Conservation (phyloP, 2,888 invertebrate genomes). For the Eilema griseolum region DNA sequence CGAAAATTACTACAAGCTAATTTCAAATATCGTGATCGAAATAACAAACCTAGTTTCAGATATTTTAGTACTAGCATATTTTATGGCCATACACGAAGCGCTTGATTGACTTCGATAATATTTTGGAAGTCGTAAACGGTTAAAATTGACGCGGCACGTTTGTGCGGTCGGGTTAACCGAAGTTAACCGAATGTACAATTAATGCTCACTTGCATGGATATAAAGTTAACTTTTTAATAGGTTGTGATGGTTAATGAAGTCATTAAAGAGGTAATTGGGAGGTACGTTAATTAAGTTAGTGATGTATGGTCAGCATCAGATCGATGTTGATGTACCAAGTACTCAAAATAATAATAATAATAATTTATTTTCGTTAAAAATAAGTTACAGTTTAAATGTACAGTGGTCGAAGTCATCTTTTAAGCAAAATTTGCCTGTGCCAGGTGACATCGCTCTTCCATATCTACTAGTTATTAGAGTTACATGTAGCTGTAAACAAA, state of each 20-base stretch:
- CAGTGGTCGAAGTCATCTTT: no score
- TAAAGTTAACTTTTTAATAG: slow-evolving; percentile 20
- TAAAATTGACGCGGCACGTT: slow-evolving; percentile 51
- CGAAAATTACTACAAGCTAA: no score
- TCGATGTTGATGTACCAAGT: no score
- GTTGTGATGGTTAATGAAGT: slow-evolving; percentile 25
- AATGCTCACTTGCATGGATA: slow-evolving; percentile 42
- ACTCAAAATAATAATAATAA: no score
- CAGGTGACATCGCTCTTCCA: no score
- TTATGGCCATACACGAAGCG: slow-evolving; percentile 41
- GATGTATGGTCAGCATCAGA: neutral
- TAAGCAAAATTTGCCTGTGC: no score
- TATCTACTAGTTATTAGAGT: no score
- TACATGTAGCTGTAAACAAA: no score
- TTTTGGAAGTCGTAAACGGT: slow-evolving; percentile 49
- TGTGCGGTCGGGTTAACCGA: slow-evolving; percentile 42
- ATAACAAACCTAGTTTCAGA: neutral
- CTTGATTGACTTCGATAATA: slow-evolving; percentile 49
- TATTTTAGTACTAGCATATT: slow-evolving; percentile 25
- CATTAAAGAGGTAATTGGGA: slow-evolving; percentile 19
- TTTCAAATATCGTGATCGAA: neutral
- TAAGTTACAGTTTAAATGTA: no score
- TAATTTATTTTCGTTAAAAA: no score
- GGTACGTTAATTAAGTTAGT: slow-evolving; percentile 3
- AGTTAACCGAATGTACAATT: slow-evolving; percentile 35